phyloP scores from a whole-genome alignment of 2,888 invertebrate species.

The Trisateles emortualis region DNA sequence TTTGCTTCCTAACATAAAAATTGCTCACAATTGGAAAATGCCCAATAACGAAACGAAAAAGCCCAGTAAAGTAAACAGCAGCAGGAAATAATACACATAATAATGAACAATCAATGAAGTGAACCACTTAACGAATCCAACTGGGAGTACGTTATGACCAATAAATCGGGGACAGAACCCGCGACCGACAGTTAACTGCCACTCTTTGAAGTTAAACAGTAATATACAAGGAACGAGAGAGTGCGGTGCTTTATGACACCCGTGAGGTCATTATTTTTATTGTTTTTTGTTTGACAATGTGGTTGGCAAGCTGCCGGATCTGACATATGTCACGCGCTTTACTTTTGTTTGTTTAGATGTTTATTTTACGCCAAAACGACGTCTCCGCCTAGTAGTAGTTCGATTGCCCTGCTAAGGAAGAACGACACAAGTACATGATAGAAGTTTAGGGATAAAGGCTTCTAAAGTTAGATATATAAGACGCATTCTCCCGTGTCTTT shows the following conservation, averaged over 20 bases:
- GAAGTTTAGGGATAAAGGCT: too few relatives aligned
- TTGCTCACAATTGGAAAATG: too few relatives aligned
- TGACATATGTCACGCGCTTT: constrained; percentile 9
- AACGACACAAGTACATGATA: too few relatives aligned
- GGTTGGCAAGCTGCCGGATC: constrained; percentile 31
- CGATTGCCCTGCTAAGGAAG: too few relatives aligned
- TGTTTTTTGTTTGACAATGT: constrained; percentile 30
- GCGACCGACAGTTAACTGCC: constrained; percentile 10
- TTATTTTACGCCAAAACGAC: not conserved
- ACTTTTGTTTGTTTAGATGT: not conserved
- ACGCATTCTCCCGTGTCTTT: too few relatives aligned
- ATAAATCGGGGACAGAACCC: constrained; percentile 21
- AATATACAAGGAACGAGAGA: constrained; percentile 47
- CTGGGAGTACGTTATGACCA: constrained; percentile 15
- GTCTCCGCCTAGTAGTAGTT: too few relatives aligned
- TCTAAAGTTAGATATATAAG: too few relatives aligned
- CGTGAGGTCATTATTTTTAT: constrained; percentile 23
- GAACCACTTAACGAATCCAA: constrained; percentile 14
- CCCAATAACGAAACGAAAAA: too few relatives aligned
- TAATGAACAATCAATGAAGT: constrained; percentile 18
- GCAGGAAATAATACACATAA: constrained; percentile 21
- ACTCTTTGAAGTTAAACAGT: constrained; percentile 66
- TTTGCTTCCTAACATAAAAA: too few relatives aligned
- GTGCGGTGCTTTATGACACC: constrained; percentile 25
- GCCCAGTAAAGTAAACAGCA: not conserved